Conservation (phyloP, 2,797 vertebrate genomes). For the Sebastes kiyomatsui region DNA sequence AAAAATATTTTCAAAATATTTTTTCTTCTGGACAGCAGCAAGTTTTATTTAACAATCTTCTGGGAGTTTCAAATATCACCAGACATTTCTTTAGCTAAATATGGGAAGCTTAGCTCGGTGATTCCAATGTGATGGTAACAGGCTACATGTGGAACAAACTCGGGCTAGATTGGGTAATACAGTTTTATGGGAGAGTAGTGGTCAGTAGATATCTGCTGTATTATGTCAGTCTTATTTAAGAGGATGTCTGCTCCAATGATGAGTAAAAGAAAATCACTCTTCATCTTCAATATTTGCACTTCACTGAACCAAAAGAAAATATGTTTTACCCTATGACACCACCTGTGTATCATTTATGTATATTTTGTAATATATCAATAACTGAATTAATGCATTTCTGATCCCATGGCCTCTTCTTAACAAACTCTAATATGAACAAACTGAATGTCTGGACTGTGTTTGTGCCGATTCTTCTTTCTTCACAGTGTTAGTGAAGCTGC, state of each 20-base stretch:
- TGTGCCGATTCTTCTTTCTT: slow-evolving; percentile 35
- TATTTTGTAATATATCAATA: background rate
- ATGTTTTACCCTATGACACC: background rate
- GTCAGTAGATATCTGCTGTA: background rate
- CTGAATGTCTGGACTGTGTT: slow-evolving; percentile 7
- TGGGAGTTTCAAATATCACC: background rate
- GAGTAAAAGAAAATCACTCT: background rate
- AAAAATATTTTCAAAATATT: too few species aligned
- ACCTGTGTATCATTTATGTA: background rate
- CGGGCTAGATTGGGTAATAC: background rate
- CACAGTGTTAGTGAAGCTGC: slow-evolving; percentile 51
- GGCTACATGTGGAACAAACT: background rate
- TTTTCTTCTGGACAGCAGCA: background rate
- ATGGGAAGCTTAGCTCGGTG: too few species aligned
- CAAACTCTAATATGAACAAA: background rate
- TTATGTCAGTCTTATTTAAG: background rate
- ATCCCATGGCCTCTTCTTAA: background rate
- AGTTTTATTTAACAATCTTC: background rate
- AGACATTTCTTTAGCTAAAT: background rate
- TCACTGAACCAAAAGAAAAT: background rate
- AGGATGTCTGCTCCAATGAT: slow-evolving; percentile 2
- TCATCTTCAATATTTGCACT: background rate
- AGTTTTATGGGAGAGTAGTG: background rate
- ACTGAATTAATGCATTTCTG: background rate
- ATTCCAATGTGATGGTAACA: background rate